Evolutionary conservation across 37 sponge, comb jelly and placozoan species (phyloP), one percentile per base, ranked within the genome.

Genomic region (Dysidea cf. avara): DNA sequence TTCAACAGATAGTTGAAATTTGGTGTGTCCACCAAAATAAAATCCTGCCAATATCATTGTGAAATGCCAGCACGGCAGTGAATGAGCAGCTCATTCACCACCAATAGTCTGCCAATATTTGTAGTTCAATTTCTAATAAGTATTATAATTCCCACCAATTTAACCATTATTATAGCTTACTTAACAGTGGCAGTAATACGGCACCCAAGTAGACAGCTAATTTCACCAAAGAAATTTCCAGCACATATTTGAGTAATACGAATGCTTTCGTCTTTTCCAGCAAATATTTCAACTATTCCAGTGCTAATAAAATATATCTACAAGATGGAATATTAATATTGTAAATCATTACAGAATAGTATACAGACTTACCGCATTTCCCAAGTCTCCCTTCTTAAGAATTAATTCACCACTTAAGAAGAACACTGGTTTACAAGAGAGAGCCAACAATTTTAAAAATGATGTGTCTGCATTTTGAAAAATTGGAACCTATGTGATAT

Each of bases 191-290:
- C 82, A n/a, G 85, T 90, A 32, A 81, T 76, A 29, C 82, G 81
- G 31, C 76, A 71, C 46, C 67, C 60, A 53, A 71, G 81, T 30
- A 90, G 52, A 16, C 84, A 66, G 40, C 90, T 84, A 68, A 84
- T 90, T 33, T 90, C 90, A 1, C 90, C 90, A 77, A 90, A 90
- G 69, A 90, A 90, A 56, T 90, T 69, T 53, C 90, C 90, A 54
- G 84, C 82, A 4, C 33, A 30, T 78, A 90, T 65, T 2, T 72
- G 64, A 57, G 85, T 72, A 70, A 84, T n/a, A n/a, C n/a, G n/a
- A n/a, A n/a, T n/a, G n/a, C n/a, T n/a, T n/a, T n/a, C n/a, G n/a
- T n/a, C n/a, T n/a, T n/a, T n/a, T n/a, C n/a, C n/a, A n/a, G n/a
- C n/a, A n/a, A n/a, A n/a, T n/a, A n/a, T n/a, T n/a, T n/a, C n/a